phyloP scores from a whole-genome alignment of 2,888 invertebrate genomes.

The Tipula helvola region DNA sequence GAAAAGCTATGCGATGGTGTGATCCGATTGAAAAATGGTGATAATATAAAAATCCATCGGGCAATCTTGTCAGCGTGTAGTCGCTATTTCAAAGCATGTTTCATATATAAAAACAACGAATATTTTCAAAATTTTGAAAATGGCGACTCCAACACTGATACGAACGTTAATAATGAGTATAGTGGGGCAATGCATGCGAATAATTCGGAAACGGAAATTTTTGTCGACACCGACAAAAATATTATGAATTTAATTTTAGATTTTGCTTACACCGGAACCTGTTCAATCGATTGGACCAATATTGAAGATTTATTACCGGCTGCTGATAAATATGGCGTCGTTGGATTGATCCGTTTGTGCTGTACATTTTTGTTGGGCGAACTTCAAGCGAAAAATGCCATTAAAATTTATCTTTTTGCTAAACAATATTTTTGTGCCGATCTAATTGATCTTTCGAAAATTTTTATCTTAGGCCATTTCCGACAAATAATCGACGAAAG shows the following conservation, averaged over 20 bases:
- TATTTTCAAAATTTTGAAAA: constrained; percentile 23
- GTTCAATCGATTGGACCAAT: constrained; percentile 49
- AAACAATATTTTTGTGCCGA: constrained; percentile 56
- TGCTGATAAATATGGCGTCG: constrained; percentile 61
- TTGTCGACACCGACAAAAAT: constrained; percentile 44
- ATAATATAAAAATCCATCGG: constrained; percentile 51
- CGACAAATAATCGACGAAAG: constrained; percentile 46
- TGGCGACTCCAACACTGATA: constrained; percentile 22
- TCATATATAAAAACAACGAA: constrained; percentile 52
- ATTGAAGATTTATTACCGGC: constrained; percentile 55
- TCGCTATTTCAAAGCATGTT: constrained; percentile 60
- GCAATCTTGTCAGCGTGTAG: constrained; percentile 59
- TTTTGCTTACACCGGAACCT: constrained; percentile 60
- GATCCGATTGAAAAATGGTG: constrained; percentile 48
- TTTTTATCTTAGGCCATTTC: constrained; percentile 46
- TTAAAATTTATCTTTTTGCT: constrained; percentile 58
- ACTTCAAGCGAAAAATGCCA: constrained; percentile 52
- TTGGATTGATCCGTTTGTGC: constrained; percentile 57
- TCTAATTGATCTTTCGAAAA: constrained; percentile 46
- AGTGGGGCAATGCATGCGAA: constrained; percentile 21
- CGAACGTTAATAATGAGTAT: constrained; percentile 14
- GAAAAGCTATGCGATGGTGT: constrained; percentile 58
- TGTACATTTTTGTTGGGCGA: constrained; percentile 52
- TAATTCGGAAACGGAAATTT: constrained; percentile 46
- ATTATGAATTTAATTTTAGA: constrained; percentile 56